phyloP scores from a whole-genome alignment of 2,113 vertebrate genomes.

The Rana temporaria region DNA sequence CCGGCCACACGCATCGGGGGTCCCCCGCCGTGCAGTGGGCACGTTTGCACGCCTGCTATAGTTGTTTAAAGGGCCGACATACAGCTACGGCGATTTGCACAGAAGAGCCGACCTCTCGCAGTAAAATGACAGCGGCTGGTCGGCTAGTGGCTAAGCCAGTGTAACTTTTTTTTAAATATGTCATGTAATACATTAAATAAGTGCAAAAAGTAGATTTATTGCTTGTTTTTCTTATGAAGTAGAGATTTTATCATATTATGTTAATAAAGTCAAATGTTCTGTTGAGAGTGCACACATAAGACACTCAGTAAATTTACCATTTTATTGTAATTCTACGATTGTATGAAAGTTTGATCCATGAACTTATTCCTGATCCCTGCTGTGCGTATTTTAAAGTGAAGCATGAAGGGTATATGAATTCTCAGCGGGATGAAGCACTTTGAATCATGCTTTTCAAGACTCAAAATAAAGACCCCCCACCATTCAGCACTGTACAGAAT shows the following conservation, averaged over 20 bases:
- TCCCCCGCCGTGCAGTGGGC: too few relatives aligned
- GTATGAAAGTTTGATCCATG: constrained; percentile 26
- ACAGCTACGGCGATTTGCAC: too few relatives aligned
- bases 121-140: too few relatives aligned
- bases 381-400: constrained; percentile 31
- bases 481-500: constrained; percentile 37
- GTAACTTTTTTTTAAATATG: background rate
- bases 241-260: background rate
- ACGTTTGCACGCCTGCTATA: too few relatives aligned
- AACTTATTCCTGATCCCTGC: constrained; percentile 36
- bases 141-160: too few relatives aligned
- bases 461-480: constrained; percentile 27
- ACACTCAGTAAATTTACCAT: background rate
- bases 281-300: background rate
- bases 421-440: constrained; percentile 43
- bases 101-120: too few relatives aligned
- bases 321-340: constrained; percentile 23
- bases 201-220: background rate
- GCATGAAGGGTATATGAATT: background rate
- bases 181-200: background rate
- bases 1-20: too few relatives aligned
- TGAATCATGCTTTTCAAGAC: constrained; percentile 49
- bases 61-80: too few relatives aligned
- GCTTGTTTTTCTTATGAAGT: background rate
- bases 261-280: constrained; percentile 50